Percentiles rank a stretch among this genome's conserved stretches.
Evolutionary conservation across 2,797 vertebrate genomes (phyloP).

Genomic region (Mergus octosetaceus): DNA sequence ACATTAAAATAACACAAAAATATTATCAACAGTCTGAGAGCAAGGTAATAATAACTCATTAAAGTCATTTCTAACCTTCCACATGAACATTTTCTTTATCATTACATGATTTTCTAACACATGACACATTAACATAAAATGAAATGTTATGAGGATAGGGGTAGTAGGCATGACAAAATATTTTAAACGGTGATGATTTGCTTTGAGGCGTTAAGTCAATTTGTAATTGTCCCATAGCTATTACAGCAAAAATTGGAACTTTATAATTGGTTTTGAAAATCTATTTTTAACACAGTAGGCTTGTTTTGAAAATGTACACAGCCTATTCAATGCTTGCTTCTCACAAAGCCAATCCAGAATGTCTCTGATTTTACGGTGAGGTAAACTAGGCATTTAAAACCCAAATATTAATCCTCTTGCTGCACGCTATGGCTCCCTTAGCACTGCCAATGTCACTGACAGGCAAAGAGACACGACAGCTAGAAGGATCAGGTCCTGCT

Average conservation of each 20-base stretch:
- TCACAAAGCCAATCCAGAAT: not conserved
- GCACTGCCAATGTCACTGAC: not conserved
- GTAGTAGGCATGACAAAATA: conserved; percentile 55
- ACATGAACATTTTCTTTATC: conserved; percentile 55
- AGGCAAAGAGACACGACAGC: not conserved
- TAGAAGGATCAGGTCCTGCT: conserved; percentile 3
- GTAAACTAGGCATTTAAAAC: conserved; percentile 30
- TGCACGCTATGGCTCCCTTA: not conserved
- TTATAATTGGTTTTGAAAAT: conserved; percentile 56
- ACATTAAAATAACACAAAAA: conserved; percentile 67
- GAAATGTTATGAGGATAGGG: conserved; percentile 42
- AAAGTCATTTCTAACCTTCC: conserved; percentile 66
- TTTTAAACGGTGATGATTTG: conserved; percentile 54
- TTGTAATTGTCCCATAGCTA: conserved; percentile 62
- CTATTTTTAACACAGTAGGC: conserved; percentile 43
- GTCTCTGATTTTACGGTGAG: conserved; percentile 11
- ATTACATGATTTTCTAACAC: conserved; percentile 63
- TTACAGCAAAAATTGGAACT: conserved; percentile 50
- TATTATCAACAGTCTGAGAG: conserved; percentile 48
- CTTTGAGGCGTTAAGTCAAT: conserved; percentile 64
- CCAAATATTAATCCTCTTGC: conserved; percentile 45
- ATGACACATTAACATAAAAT: conserved; percentile 62
- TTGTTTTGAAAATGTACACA: conserved; percentile 22
- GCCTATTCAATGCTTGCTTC: not conserved
- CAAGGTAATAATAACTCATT: conserved; percentile 65